Evolutionary conservation across 2,888 invertebrate species (phyloP), one percentile per base, ranked within the genome.

Genomic region (Ichneumoninae sp.): DNA sequence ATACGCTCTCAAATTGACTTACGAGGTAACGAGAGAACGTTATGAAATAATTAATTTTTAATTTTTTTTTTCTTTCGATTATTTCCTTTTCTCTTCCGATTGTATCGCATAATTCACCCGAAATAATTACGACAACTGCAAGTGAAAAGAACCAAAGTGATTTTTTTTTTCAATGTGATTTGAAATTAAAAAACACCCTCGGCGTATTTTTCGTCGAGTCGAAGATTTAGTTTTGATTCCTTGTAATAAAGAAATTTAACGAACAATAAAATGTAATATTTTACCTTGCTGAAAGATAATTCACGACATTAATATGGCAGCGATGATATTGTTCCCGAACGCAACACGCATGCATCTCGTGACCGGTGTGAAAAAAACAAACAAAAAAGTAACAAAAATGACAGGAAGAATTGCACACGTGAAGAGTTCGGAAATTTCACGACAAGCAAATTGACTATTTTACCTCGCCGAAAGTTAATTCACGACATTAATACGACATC

Each of bases 1-100:
- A 90, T 89, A 88, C 78, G 81, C 82, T 87, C 83, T 86, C 87
- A 89, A 91, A 89, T 89, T 89, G 89, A 90, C 88, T 90, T 87
- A 87, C 87, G 88, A 87, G 83, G 88, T 78, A 83, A 84, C 85
- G 85, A 85, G 81, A 87, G 81, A 89, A 87, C 88, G 88, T 87
- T 88, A 87, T 89, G 88, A 88, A 89, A 89, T 89, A 66, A 87
- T 86, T 87, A 84, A 86, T 85, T 85, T 87, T 78, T 73, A 69
- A 71, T 69, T 36, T 16, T 57, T 65, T 65, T 26, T 75, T 50
- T 26, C 47, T 63, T 47, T 7, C 16, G 26, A 26, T 26, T 26
- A 26, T 26, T 26, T 26, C 26, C 26, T 26, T 26, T 26, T 65
- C 54, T 30, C 47, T 47, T 26, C 10, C 3, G 22, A 10, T 26